Base-by-base conservation (phyloP, 2,797 vertebrate genomes). In the Crenuchus spilurus region DNA sequence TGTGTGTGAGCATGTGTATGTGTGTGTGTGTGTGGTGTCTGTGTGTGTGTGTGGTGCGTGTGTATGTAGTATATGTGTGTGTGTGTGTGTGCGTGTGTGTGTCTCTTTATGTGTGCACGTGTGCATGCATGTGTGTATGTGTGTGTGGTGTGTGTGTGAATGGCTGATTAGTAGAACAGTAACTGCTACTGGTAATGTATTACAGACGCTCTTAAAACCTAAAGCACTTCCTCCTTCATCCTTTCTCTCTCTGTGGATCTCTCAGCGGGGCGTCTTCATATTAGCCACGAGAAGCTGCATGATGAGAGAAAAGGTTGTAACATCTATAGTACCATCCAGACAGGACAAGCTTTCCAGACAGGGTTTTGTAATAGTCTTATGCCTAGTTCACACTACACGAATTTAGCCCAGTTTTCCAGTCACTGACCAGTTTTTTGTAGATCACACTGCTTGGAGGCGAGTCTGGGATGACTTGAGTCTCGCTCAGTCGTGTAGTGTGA, bases 151-250 rank as follows among this genome's bases (percentile, higher is more conserved):
- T 60, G 18, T 31, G 16, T 55, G 41, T 71, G 16, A 49, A 11
- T 13, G 55, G 30, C 18, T 57, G 41, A 20, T 11, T 35, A 61
- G 51, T 66, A 31, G 63, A 58, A 52, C 46, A 52, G 11, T 54
- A 72, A 64, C 42, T 18, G 54, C 42, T 72, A 37, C 57, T 64
- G 30, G 60, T 78, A 65, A 74, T 74, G 68, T 54, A 70, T 74
- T 78, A 70, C 26, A 18, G 11, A 64, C 51, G 6, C 35, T 44
- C 61, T 28, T 42, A 63, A 26, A 49, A 31, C 14, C 11, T 42
- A 62, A 44, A 63, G 16, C 39, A 60, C 72, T 69, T 68, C 46
- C 35, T 31, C 60, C 24, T 68, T 72, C 35, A 73, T 16, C n/a
- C n/a, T n/a, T n/a, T n/a, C 57, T 57, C 9, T 69, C 37, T 22